Evolutionary conservation across 2,797 vertebrate species (phyloP).

Genomic region (Anabacerthia variegaticeps): DNA sequence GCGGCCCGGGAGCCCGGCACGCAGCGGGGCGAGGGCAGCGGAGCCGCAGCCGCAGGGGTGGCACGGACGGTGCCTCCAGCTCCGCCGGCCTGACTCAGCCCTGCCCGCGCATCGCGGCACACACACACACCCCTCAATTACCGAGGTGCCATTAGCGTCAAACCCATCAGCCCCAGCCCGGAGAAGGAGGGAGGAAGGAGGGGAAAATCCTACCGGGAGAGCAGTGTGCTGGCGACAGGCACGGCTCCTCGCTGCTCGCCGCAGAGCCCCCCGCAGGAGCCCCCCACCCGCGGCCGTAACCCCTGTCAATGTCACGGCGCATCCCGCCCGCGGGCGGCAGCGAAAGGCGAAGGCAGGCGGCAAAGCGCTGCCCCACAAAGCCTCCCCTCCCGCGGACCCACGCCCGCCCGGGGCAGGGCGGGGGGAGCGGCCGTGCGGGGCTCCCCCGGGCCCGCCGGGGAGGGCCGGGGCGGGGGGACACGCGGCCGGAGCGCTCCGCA

Average conservation of each 20-base stretch:
- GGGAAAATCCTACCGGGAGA: not conserved
- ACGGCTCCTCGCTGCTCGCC: no score
- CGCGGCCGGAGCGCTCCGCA: not conserved
- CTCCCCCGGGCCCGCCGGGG: not conserved
- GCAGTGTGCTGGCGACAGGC: not conserved
- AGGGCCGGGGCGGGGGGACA: not conserved
- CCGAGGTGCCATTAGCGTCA: not conserved
- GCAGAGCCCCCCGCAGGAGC: not conserved
- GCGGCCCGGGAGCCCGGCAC: not conserved
- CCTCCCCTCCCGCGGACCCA: not conserved
- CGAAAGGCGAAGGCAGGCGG: not conserved
- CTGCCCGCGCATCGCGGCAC: not conserved
- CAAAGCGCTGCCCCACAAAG: not conserved
- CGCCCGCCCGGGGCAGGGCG: not conserved
- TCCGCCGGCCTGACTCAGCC: not conserved
- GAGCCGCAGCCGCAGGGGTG: not conserved
- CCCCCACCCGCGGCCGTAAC: not conserved
- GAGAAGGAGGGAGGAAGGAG: not conserved
- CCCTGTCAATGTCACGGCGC: not conserved
- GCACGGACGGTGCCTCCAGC: not conserved
- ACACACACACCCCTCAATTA: not conserved
- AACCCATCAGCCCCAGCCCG: not conserved
- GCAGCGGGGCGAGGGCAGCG: not conserved
- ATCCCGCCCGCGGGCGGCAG: not conserved
- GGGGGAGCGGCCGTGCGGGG: not conserved